These are phyloP conservation scores for Brenthis daphne DNA, from an alignment of 2,888 invertebrate species.

Conservation along the genomic window DNA sequence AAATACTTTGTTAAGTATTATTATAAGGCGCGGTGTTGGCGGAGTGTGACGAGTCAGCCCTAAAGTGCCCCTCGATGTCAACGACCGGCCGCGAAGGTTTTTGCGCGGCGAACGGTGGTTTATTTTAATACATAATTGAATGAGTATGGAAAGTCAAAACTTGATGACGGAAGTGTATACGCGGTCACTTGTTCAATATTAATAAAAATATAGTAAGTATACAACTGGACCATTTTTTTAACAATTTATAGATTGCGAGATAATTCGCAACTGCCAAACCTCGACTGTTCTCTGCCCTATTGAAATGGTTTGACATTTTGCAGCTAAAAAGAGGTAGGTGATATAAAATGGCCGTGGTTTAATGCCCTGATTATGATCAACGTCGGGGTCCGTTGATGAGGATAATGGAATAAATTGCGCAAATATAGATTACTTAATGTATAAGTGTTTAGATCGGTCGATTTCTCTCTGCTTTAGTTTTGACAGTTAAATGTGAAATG, in stretches of 20 bases:
- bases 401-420: constrained; percentile 38
- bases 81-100: constrained; percentile 75
- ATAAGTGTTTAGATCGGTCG: constrained; percentile 23
- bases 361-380: constrained; percentile 35
- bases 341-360: constrained; percentile 35
- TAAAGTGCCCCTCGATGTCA: constrained; percentile 78
- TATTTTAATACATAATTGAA: constrained; percentile 74
- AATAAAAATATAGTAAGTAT: neutral
- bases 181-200: constrained; percentile 23
- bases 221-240: neutral
- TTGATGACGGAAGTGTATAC: constrained; percentile 44
- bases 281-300: constrained; percentile 65
- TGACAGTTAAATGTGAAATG: constrained; percentile 14
- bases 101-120: constrained; percentile 73
- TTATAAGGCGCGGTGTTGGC: constrained; percentile 57
- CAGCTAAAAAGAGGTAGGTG: constrained; percentile 24
- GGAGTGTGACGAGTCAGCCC: constrained; percentile 73
- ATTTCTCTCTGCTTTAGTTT: constrained; percentile 16
- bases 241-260: constrained; percentile 2
- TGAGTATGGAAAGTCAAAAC: constrained; percentile 71
- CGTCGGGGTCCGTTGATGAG: constrained; percentile 34
- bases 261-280: constrained; percentile 61
- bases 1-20: constrained; percentile 52
- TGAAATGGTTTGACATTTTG: constrained; percentile 49
- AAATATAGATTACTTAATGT: constrained; percentile 35